Base-by-base conservation (phyloP, 2,113 vertebrate species). In the Casuarius casuarius region DNA sequence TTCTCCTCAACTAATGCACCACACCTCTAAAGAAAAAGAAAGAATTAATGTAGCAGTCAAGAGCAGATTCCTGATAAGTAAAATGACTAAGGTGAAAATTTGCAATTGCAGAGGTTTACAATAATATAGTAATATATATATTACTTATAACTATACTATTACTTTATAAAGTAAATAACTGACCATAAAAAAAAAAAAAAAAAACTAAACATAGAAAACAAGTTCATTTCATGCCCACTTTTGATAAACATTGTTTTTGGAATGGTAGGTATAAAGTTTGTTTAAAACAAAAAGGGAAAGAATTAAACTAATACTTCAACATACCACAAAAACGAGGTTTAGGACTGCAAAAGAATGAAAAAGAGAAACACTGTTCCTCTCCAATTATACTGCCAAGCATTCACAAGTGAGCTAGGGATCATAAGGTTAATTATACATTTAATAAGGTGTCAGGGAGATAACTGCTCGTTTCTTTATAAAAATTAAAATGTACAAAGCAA, bases 381-480 rank as follows among this genome's bases (percentile, higher is more conserved):
- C 98, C 98, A 98, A 98, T 98, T 98, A 98, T 98, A 98, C 98
- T 98, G 98, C 98, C 98, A 98, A 98, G 98, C 98, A 98, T 98
- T 98, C 98, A 98, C 97, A 98, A 98, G 98, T 98, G 98, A 98
- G 98, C 98, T 97, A 97, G 98, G 98, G 98, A 98, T 98, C 98
- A 98, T 98, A 99, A 99, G 98, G 98, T 99, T 99, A 99, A 99
- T 99, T 99, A 99, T 98, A 98, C 98, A 99, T 99, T 98, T 99
- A 99, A 99, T 98, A 98, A 98, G 98, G 98, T 98, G 98, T 98
- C 98, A 98, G 98, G 97, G 98, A 98, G 98, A 99, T 98, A 99
- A 99, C 98, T 98, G 97, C 98, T 98, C 98, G 94, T 99, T 99
- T 99, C 99, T 99, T 99, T 98, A 99, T 98, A 98, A 98, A 99